A percentile compares a stretch with the other conserved stretches of the same genome.
Conservation (phyloP, 1,140 invertebrate genomes). For the Drosophila mayri region DNA sequence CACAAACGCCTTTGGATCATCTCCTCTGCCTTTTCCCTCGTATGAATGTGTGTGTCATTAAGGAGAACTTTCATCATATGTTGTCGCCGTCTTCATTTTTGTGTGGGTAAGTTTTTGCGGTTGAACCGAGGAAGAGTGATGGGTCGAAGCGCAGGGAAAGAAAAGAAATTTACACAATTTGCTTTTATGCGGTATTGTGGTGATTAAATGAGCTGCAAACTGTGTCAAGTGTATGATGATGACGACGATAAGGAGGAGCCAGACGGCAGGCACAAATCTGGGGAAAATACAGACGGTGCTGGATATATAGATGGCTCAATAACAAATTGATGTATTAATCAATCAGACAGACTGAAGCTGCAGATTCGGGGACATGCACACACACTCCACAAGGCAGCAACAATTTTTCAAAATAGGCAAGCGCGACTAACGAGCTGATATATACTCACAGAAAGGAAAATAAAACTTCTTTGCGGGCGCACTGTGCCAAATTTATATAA, state of each 20-base stretch:
- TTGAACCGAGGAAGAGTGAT: slow-evolving; percentile 6
- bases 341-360: slow-evolving; percentile 62
- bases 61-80: slow-evolving; percentile 60
- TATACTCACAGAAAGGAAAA: slow-evolving; percentile 4
- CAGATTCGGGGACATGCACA: slow-evolving; percentile 24
- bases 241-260: slow-evolving; percentile 2
- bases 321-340: slow-evolving; percentile 84
- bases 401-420: slow-evolving; percentile 66
- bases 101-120: slow-evolving; percentile 50
- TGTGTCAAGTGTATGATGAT: slow-evolving; percentile 72
- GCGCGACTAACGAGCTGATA: slow-evolving; percentile 56
- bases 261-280: slow-evolving; percentile 13
- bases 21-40: background rate
- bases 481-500: slow-evolving; percentile 1
- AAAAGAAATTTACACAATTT: slow-evolving; percentile 74
- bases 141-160: slow-evolving; percentile 15
- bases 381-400: slow-evolving; percentile 30
- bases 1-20: slow-evolving; percentile 29
- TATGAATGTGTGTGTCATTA: slow-evolving; percentile 38
- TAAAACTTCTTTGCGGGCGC: slow-evolving; percentile 10
- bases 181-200: slow-evolving; percentile 77
- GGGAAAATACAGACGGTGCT: background rate
- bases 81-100: slow-evolving; percentile 42
- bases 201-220: slow-evolving; percentile 82
- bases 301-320: slow-evolving; percentile 67